Conservation (phyloP, 2,888 invertebrate genomes). For the Oligia fasciuncula region DNA sequence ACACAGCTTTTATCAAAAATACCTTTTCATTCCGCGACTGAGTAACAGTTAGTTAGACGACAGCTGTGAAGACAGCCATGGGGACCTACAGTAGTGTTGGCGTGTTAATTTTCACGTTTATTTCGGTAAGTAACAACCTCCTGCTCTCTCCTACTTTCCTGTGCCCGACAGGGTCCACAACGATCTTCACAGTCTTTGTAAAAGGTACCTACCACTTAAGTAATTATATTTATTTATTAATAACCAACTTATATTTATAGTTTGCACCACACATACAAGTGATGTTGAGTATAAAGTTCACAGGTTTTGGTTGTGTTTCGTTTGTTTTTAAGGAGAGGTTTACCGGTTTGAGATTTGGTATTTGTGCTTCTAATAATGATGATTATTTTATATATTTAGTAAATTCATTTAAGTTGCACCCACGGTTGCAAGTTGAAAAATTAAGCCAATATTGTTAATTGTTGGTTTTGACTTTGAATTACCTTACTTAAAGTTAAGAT, state of each 20-base stretch:
- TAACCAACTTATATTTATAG: not conserved
- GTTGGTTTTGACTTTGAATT: no score
- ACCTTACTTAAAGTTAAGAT: no score
- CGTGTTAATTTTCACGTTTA: constrained; percentile 1
- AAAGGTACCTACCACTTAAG: not conserved
- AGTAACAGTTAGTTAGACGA: not conserved
- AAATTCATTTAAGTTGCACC: no score
- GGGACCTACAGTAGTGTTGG: constrained; percentile 8
- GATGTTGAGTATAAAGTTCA: no score
- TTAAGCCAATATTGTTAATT: no score
- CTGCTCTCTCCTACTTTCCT: not conserved
- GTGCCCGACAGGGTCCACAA: not conserved
- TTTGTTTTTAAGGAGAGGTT: not conserved
- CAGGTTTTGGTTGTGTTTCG: not conserved
- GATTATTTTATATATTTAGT: not conserved
- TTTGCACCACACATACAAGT: not conserved
- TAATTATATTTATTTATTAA: no score
- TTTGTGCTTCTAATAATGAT: not conserved
- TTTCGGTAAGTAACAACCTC: constrained; percentile 35
- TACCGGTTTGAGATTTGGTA: not conserved
- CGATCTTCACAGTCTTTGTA: not conserved
- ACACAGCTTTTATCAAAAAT: constrained; percentile 14
- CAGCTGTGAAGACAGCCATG: constrained; percentile 33
- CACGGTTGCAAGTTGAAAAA: no score
- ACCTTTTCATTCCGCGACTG: not conserved